These are phyloP conservation scores for Agrotis clavis DNA, from an alignment of 2,888 invertebrate genomes.

Conservation along the genomic window DNA sequence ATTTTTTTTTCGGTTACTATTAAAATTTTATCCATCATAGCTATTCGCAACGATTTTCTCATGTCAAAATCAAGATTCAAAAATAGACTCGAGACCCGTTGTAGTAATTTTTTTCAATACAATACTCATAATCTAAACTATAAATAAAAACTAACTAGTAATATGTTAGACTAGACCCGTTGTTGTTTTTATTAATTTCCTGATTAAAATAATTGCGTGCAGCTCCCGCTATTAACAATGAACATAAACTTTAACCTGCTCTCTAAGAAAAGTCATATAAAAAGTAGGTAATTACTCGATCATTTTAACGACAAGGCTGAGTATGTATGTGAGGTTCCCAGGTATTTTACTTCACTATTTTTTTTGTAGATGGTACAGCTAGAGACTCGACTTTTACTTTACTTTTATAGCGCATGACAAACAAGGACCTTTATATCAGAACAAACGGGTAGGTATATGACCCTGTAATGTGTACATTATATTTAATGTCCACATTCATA, in stretches of 20 bases:
- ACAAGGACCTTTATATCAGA: conserved; percentile 51
- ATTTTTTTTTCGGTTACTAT: not conserved
- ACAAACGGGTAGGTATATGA: conserved; percentile 46
- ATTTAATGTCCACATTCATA: not conserved
- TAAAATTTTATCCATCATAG: not conserved
- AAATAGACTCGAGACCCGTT: conserved; percentile 3
- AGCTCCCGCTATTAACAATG: not conserved
- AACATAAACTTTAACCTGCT: conserved; percentile 11
- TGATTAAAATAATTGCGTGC: conserved; percentile 44
- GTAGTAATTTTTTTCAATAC: no score
- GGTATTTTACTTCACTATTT: not conserved
- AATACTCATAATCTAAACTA: no score
- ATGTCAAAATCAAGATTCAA: not conserved
- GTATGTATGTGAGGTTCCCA: conserved; percentile 11
- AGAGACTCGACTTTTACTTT: conserved; percentile 56
- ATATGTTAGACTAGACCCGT: no score
- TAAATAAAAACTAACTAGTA: no score
- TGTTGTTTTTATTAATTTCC: conserved; percentile 10
- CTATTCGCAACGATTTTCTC: not conserved
- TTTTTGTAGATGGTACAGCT: conserved; percentile 34
- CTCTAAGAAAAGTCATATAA: conserved; percentile 1
- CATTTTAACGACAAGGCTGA: conserved; percentile 13
- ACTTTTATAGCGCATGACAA: conserved; percentile 54
- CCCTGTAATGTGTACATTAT: conserved; percentile 22
- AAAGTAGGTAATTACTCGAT: conserved; percentile 26